Conservation (phyloP, 2,113 vertebrate genomes). For the Cyanoliseus patagonus region DNA sequence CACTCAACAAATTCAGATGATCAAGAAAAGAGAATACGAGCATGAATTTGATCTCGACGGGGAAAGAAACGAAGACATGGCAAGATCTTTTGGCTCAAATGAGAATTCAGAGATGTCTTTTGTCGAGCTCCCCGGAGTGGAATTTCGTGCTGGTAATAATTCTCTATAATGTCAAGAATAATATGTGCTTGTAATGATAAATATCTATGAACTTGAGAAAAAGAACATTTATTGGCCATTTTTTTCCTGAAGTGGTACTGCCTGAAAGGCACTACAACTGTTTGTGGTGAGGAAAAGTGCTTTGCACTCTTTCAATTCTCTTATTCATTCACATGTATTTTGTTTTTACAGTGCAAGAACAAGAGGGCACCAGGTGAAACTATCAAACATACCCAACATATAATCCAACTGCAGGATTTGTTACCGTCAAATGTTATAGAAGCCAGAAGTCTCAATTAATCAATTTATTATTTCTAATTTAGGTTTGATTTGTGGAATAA, state of each 20-base stretch:
- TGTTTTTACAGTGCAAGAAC: background rate
- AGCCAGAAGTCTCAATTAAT: background rate
- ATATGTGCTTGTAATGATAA: background rate
- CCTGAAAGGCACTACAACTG: background rate
- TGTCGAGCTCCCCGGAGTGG: constrained; percentile 87
- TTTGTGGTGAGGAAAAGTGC: background rate
- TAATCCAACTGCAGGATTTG: background rate
- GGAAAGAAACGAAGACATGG: constrained; percentile 77
- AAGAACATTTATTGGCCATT: background rate
- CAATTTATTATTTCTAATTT: background rate
- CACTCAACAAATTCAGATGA: constrained; percentile 86
- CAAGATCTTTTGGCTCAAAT: constrained; percentile 35
- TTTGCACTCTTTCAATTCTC: background rate
- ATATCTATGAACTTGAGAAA: background rate
- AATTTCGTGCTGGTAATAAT: constrained; percentile 88
- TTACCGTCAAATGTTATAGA: background rate
- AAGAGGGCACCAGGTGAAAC: background rate
- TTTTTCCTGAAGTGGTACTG: background rate
- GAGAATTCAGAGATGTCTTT: constrained; percentile 83
- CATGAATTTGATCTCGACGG: constrained; percentile 74
- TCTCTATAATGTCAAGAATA: background rate
- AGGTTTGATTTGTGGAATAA: background rate
- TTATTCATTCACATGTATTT: fast-evolving
- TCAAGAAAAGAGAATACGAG: constrained; percentile 81
- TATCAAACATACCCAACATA: background rate